Conservation (phyloP, 2,113 vertebrate species). For the Vulpes vulpes region DNA sequence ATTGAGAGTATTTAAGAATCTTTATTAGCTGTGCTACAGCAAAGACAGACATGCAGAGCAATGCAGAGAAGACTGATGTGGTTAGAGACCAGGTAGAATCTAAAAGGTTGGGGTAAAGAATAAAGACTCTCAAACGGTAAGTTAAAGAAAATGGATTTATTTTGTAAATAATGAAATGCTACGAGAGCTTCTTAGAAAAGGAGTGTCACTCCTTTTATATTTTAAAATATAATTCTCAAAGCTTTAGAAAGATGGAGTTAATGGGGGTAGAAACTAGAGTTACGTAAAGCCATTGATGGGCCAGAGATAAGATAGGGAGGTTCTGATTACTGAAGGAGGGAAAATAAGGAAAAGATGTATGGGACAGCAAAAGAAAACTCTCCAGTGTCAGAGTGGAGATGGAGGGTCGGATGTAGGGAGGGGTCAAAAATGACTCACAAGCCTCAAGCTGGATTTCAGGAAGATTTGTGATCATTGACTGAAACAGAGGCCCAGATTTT, state of each 20-base stretch:
- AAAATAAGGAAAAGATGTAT: background rate
- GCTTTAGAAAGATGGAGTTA: background rate
- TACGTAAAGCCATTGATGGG: background rate
- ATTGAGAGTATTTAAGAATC: constrained; percentile 15
- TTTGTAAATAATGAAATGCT: constrained; percentile 26
- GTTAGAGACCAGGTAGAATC: background rate
- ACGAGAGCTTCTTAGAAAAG: constrained; percentile 4
- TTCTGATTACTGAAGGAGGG: background rate
- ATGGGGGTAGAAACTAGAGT: background rate
- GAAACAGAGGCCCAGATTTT: background rate
- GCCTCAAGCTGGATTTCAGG: background rate
- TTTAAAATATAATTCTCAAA: constrained; percentile 39
- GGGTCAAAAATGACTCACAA: background rate
- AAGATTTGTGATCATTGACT: background rate
- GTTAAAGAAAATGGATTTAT: background rate
- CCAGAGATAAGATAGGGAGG: background rate
- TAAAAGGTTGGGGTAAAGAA: background rate
- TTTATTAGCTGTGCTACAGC: constrained; percentile 7
- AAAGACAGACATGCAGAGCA: background rate
- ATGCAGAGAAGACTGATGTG: background rate
- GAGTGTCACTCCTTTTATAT: background rate
- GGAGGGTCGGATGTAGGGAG: background rate
- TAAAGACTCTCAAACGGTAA: background rate
- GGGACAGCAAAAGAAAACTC: background rate
- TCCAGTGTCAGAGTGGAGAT: background rate